Conservation (phyloP, 2,113 vertebrate species). For the Lamprologus ornatipinnis region DNA sequence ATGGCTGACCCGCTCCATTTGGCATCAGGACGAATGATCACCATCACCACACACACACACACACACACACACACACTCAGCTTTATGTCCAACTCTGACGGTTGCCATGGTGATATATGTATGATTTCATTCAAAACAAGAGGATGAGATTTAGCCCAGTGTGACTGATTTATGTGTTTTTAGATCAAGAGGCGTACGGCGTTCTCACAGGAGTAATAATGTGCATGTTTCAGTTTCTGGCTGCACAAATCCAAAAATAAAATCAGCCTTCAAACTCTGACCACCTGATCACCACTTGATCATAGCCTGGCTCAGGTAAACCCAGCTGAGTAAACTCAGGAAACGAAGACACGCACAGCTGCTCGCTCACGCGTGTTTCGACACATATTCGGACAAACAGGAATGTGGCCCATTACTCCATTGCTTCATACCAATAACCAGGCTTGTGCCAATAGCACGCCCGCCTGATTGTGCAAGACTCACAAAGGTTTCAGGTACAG, state of each 20-base stretch:
- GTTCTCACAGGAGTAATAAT: neutral
- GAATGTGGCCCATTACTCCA: neutral
- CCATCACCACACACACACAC: neutral
- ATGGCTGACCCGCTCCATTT: neutral
- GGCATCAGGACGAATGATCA: neutral
- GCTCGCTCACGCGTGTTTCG: neutral
- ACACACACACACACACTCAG: neutral
- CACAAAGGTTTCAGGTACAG: neutral
- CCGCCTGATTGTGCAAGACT: neutral
- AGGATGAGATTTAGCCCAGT: neutral
- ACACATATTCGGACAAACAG: neutral
- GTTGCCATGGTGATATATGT: neutral
- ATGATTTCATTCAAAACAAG: neutral
- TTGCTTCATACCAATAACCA: neutral
- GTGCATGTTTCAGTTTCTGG: neutral
- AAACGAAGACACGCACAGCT: neutral
- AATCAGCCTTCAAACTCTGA: neutral
- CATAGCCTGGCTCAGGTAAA: neutral
- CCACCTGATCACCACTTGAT: neutral
- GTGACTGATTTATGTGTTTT: neutral
- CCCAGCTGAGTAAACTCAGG: neutral
- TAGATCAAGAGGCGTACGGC: neutral
- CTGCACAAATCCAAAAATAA: neutral
- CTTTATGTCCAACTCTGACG: neutral
- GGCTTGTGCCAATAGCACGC: neutral